Conservation (phyloP, 2,888 invertebrate genomes). For the Hydraecia micacea region DNA sequence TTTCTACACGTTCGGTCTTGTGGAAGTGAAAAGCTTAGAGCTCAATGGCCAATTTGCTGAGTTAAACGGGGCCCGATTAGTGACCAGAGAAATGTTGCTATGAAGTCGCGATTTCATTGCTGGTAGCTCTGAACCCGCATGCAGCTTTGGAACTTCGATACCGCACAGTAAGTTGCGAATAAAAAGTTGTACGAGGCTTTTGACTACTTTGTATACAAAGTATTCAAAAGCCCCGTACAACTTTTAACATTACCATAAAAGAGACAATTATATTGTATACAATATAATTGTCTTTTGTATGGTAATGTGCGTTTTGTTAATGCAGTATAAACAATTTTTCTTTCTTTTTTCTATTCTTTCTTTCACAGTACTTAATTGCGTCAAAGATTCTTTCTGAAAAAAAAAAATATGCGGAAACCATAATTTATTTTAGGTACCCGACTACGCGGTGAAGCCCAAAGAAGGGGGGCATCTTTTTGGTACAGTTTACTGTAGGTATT, state of each 20-base stretch:
- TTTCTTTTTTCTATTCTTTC: too few relatives aligned
- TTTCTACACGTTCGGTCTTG: not conserved
- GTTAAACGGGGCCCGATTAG: constrained; percentile 18
- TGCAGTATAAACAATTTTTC: too few relatives aligned
- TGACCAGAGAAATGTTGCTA: not conserved
- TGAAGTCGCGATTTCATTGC: constrained; percentile 2
- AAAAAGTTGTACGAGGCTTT: not conserved
- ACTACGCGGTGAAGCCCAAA: too few relatives aligned
- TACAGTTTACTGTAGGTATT: too few relatives aligned
- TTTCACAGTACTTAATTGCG: not conserved
- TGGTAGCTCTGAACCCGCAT: not conserved
- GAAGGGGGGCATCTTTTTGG: too few relatives aligned
- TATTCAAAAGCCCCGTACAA: too few relatives aligned
- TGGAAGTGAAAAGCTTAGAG: constrained; percentile 27
- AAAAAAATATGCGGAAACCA: not conserved
- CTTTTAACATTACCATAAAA: too few relatives aligned
- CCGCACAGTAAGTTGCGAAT: not conserved
- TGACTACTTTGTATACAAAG: too few relatives aligned
- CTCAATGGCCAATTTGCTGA: constrained; percentile 6
- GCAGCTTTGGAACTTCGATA: not conserved
- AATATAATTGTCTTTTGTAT: too few relatives aligned
- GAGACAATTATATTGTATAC: too few relatives aligned
- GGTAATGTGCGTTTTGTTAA: too few relatives aligned
- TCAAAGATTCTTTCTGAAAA: not conserved
- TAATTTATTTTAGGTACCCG: too few relatives aligned